Percentiles rank a stretch among this genome's conserved stretches.
Evolutionary conservation across 2,113 vertebrate genomes (phyloP).

Genomic region (Phylloscopus trochiloides): DNA sequence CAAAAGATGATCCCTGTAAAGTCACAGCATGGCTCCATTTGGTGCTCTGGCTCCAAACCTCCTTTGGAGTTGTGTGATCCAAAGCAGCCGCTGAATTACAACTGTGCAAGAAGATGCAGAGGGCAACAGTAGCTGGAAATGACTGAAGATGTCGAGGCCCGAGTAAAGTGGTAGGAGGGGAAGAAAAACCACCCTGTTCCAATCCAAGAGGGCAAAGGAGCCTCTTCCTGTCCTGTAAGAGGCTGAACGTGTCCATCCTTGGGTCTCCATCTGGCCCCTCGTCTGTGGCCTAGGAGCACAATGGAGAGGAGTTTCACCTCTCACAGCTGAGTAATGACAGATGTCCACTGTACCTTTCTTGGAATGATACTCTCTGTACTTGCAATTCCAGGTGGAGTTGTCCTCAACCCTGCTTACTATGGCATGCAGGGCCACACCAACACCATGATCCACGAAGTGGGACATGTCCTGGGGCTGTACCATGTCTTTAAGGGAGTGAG

Average conservation of each 20-base stretch:
- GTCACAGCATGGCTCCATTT: fast-evolving
- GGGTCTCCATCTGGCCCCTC: neutral
- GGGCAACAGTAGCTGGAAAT: neutral
- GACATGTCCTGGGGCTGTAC: conserved; percentile 93
- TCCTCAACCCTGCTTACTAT: conserved; percentile 93
- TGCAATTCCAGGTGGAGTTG: conserved; percentile 86
- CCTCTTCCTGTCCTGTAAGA: neutral
- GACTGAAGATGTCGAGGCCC: neutral
- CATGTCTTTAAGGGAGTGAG: conserved; percentile 98
- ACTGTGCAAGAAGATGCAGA: neutral
- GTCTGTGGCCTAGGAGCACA: neutral
- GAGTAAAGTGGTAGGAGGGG: neutral
- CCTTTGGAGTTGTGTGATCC: neutral
- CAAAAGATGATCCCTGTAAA: neutral
- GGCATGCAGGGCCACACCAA: conserved; percentile 87
- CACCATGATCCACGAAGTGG: conserved; percentile 96
- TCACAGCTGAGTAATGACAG: neutral
- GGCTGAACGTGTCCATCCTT: neutral
- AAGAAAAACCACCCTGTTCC: neutral
- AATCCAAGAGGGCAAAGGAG: neutral
- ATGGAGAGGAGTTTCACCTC: neutral
- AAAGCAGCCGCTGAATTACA: neutral
- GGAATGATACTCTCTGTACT: neutral
- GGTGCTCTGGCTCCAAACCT: neutral
- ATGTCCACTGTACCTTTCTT: neutral